Conservation (phyloP, 2,113 vertebrate genomes). For the pig (Sus scrofa) region DNA sequence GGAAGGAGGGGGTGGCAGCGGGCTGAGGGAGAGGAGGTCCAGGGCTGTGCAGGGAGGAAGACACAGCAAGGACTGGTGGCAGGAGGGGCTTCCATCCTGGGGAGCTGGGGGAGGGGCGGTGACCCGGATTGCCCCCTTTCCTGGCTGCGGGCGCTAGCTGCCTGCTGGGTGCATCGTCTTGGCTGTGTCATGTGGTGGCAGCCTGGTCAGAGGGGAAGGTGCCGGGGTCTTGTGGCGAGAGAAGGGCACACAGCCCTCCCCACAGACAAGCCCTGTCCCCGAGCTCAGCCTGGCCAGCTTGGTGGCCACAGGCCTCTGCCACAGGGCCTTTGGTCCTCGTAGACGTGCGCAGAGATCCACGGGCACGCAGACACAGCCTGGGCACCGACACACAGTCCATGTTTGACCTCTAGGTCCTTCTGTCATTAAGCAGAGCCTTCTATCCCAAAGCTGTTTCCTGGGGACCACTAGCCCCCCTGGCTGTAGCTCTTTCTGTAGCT, state of each 20-base stretch:
- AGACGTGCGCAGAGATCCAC: not conserved
- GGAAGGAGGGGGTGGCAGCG: not conserved
- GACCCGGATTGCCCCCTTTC: not conserved
- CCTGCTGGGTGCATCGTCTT: not conserved
- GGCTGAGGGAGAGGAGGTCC: not conserved
- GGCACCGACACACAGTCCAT: too few species aligned
- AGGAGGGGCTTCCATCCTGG: not conserved
- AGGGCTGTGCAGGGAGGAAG: not conserved
- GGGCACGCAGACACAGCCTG: not conserved
- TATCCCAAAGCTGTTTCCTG: not conserved
- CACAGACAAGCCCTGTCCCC: not conserved
- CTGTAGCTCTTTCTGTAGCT: not conserved
- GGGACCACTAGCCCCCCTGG: not conserved
- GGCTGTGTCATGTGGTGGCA: not conserved
- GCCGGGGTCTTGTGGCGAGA: not conserved
- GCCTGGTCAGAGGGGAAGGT: not conserved
- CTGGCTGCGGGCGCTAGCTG: not conserved
- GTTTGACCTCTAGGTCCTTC: not conserved
- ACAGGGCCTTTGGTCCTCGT: not conserved
- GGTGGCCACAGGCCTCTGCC: not conserved
- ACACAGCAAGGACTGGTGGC: not conserved
- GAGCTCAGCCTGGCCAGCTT: not conserved
- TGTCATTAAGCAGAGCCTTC: not conserved
- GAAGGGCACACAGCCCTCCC: not conserved
- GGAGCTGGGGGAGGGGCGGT: not conserved